Base-by-base conservation (phyloP, 64 coral and sea anemone species). In the Actinia equina region DNA sequence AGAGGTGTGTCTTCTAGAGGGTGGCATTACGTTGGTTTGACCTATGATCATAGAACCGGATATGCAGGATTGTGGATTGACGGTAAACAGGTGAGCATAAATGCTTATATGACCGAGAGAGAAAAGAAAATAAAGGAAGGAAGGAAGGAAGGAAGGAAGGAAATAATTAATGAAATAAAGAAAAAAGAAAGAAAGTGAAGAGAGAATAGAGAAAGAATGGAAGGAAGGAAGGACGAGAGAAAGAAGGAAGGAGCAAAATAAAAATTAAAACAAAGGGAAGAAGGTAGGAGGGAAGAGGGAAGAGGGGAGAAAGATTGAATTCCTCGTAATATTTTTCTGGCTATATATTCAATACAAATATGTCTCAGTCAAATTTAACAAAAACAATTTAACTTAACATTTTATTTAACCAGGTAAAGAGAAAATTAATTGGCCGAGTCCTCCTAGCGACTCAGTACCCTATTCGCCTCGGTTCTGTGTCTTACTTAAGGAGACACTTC, bases 11-110 rank as follows among this genome's bases (percentile, higher is more conserved):
- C 17, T 9, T 20, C 42, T 6, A 70, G 27, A 46, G 53, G n/a
- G 26, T 91, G 89, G 89, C 83, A 86, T 53, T 91, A 65, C 44
- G 43, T 91, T 10, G 89, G 89, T 7, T 19, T 91, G 8, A 91
- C 52, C 17, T 91, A 91, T 60, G 84, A 91, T 87, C 46, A 86
- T 22, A 71, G 11, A 7, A 65, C 54, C 16, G 77, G 89, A 30
- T 37, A 57, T 52, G 89, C 46, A 42, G 18, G 20, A 23, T 74
- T 91, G 77, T 91, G 89, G 89, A 67, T 91, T 44, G 46, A 91
- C 74, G 84, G 58, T 44, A 37, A 51, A 60, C 43, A 10, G 84
- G 89, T 91, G 25, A 70, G 84, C 67, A 85, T 23, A 49, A 0
- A 82, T 58, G 37, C 30, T 37, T 37, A 37, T 37, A 37, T 0